These are phyloP conservation scores for Zoroaster sp. DNA, from an alignment of 53 echinoderm and acorn worm species.

Conservation along the genomic window DNA sequence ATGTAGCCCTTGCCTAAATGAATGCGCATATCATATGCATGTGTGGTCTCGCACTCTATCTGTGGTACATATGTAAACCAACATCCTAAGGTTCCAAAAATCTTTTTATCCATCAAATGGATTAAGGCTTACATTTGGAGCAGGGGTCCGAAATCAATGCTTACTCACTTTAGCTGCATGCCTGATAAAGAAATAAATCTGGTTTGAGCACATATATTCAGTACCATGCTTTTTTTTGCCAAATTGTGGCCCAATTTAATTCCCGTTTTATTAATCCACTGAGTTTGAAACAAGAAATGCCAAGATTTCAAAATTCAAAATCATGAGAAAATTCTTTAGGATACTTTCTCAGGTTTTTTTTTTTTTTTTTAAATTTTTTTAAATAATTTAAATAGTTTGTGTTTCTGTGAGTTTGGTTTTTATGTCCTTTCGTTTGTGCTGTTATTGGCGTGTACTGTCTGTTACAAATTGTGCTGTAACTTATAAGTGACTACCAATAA, in stretches of 20 bases:
- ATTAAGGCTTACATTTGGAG: background rate
- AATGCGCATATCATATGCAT: constrained; percentile 1
- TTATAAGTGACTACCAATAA: too few species aligned
- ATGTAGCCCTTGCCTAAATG: background rate
- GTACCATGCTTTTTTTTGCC: background rate
- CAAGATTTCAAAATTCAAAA: too few species aligned
- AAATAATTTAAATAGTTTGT: too few species aligned
- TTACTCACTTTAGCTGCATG: background rate
- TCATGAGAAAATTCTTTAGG: too few species aligned
- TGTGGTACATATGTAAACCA: background rate
- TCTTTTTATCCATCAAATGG: background rate
- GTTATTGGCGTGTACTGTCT: too few species aligned
- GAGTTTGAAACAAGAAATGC: too few species aligned
- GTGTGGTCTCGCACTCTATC: background rate
- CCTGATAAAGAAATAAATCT: background rate
- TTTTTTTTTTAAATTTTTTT: too few species aligned
- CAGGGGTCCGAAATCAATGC: background rate
- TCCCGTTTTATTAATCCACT: too few species aligned
- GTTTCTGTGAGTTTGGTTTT: too few species aligned
- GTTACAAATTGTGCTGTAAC: too few species aligned
- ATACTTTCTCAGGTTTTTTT: too few species aligned
- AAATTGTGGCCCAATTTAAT: background rate
- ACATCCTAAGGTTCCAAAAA: background rate
- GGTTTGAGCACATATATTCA: background rate
- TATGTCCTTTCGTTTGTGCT: too few species aligned